phyloP scores from a whole-genome alignment of 2,797 vertebrate genomes.

The Falco naumanni region DNA sequence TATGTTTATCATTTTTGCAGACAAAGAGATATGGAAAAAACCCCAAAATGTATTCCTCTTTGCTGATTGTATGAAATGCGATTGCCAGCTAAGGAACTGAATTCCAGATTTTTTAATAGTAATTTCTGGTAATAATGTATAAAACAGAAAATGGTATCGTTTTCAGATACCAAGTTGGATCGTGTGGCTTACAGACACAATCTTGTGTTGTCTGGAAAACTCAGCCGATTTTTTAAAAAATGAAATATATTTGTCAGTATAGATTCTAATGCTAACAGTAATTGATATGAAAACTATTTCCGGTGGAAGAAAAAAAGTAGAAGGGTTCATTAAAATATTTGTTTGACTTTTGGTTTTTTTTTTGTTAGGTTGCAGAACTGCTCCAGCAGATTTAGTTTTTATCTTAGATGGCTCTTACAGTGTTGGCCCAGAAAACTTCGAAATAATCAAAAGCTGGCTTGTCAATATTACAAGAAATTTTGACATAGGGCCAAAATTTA shows the following conservation, averaged over 20 bases:
- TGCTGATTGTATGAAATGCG: not conserved
- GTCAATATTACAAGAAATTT: slow-evolving; percentile 95
- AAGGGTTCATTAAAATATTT: not conserved
- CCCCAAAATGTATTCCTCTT: not conserved
- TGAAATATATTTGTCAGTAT: not conserved
- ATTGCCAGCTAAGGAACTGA: not conserved
- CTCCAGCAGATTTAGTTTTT: slow-evolving; percentile 93
- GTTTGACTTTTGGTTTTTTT: not conserved
- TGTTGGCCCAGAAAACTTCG: slow-evolving; percentile 95
- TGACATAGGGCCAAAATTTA: slow-evolving; percentile 95
- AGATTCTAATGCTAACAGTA: not conserved
- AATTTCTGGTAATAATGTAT: not conserved
- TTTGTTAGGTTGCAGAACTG: slow-evolving; percentile 92
- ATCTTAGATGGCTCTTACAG: slow-evolving; percentile 98
- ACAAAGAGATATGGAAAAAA: not conserved
- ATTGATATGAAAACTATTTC: not conserved
- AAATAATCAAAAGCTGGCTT: slow-evolving; percentile 96
- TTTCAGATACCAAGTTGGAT: not conserved
- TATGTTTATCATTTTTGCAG: not conserved
- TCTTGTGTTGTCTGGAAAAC: not conserved
- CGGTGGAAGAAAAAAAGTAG: not conserved
- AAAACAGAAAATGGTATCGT: not conserved
- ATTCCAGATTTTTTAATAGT: not conserved
- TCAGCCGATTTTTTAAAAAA: not conserved
- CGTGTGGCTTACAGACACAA: not conserved